These are phyloP conservation scores for Phylloscopus trochiloides DNA, from an alignment of 2,113 vertebrate genomes.

Conservation along the genomic window DNA sequence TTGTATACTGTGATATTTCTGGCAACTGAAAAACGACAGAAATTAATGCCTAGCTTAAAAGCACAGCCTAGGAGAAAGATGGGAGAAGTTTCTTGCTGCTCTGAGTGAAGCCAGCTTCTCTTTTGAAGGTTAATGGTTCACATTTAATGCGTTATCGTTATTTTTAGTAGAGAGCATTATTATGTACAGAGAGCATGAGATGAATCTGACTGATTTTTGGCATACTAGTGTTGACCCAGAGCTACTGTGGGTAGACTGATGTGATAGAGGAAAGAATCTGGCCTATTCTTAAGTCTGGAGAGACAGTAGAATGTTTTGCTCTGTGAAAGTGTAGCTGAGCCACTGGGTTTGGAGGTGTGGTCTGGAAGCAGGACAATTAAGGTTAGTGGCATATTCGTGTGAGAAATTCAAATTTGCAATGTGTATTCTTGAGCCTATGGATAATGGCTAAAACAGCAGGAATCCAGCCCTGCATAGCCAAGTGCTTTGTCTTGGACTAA, in stretches of 20 bases:
- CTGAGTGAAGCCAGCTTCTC: not conserved
- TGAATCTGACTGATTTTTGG: not conserved
- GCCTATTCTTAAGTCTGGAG: not conserved
- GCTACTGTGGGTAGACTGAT: not conserved
- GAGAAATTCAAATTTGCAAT: not conserved
- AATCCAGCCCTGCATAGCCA: not conserved
- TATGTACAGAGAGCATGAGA: not conserved
- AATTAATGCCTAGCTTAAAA: not conserved
- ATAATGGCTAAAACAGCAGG: not conserved
- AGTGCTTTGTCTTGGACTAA: conserved; percentile 6
- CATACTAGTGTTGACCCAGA: not conserved
- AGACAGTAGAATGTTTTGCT: not conserved
- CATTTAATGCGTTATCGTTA: not conserved
- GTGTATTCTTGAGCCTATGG: not conserved
- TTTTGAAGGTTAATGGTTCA: not conserved
- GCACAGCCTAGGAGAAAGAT: not conserved
- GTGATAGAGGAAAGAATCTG: not conserved
- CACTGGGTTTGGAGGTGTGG: not conserved
- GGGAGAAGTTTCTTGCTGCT: not conserved
- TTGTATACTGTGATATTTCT: not conserved
- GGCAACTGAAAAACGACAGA: not conserved
- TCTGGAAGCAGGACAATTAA: not conserved
- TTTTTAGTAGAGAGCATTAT: not conserved
- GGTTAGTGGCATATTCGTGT: not conserved
- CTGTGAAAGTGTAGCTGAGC: not conserved